These are phyloP conservation scores for Dinoponera quadriceps DNA, from an alignment of 1,140 invertebrate species.

Conservation along the genomic window DNA sequence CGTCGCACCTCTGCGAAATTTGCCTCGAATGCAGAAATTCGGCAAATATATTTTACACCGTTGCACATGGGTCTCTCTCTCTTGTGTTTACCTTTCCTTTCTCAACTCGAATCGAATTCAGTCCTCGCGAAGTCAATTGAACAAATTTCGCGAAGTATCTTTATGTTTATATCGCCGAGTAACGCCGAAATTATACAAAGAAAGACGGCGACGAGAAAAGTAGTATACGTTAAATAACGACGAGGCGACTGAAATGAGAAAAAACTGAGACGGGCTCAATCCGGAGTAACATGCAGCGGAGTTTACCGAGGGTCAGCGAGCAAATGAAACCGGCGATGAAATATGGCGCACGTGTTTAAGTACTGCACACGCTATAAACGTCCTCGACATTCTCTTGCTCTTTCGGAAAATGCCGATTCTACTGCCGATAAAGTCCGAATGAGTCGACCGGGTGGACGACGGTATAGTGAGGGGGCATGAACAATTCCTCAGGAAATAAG, in stretches of 20 bases:
- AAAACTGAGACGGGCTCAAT: background rate
- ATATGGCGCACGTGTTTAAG: constrained; percentile 15
- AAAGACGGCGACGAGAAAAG: background rate
- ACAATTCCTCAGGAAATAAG: constrained; percentile 8
- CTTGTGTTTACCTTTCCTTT: background rate
- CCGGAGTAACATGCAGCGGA: background rate
- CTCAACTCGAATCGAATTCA: no score
- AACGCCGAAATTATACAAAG: background rate
- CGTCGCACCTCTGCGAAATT: constrained; percentile 34
- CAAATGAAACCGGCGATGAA: background rate
- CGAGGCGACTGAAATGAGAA: background rate
- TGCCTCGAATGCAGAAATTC: constrained; percentile 20
- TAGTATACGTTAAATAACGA: background rate
- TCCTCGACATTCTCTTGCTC: background rate
- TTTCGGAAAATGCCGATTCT: background rate
- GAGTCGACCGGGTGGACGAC: background rate
- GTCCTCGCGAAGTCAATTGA: no score
- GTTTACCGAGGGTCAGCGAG: background rate
- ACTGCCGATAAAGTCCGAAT: constrained; percentile 1
- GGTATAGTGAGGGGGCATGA: background rate
- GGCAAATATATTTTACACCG: background rate
- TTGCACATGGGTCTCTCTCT: background rate
- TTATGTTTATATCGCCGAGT: no score
- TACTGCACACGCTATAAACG: background rate
- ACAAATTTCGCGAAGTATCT: no score